Percentiles rank a stretch among this genome's conserved stretches.
Evolutionary conservation across 2,888 invertebrate species (phyloP).

Genomic region (Lasius platythorax): DNA sequence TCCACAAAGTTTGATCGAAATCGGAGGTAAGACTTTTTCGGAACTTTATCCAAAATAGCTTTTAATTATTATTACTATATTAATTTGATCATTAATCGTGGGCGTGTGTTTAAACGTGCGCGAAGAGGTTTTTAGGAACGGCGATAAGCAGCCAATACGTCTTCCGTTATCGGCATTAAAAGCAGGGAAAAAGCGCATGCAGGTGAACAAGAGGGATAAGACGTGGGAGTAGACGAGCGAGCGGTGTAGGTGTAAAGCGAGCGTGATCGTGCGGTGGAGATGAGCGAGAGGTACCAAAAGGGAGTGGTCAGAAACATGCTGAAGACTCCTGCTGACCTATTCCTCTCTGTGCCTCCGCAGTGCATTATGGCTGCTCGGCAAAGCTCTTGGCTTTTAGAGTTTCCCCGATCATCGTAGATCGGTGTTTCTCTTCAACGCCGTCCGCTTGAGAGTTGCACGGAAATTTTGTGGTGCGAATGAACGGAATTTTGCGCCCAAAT

Average conservation of each 20-base stretch:
- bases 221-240: conserved; percentile 51
- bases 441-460: not conserved
- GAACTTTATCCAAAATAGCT: not conserved
- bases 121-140: not conserved
- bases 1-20: too few species aligned
- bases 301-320: conserved; percentile 83
- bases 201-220: conserved; percentile 63
- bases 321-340: conserved; percentile 84
- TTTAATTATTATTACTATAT: not conserved
- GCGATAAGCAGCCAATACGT: not conserved
- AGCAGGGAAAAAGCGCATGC: conserved; percentile 21
- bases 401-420: conserved; percentile 67
- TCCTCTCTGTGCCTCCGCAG: conserved; percentile 83
- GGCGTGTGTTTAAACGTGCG: not conserved
- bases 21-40: too few species aligned
- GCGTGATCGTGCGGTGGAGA: conserved; percentile 78
- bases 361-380: conserved; percentile 84
- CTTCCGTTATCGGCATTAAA: conserved; percentile 18
- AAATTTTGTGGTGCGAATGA: conserved; percentile 26
- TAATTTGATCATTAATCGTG: not conserved
- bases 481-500: conserved; percentile 24
- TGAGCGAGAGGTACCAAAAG: conserved; percentile 81
- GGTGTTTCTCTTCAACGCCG: conserved; percentile 41
- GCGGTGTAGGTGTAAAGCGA: conserved; percentile 82
- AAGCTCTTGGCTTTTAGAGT: conserved; percentile 65